These are phyloP conservation scores for Spilogale gracilis DNA, from an alignment of 2,113 vertebrate species.

Conservation along the genomic window DNA sequence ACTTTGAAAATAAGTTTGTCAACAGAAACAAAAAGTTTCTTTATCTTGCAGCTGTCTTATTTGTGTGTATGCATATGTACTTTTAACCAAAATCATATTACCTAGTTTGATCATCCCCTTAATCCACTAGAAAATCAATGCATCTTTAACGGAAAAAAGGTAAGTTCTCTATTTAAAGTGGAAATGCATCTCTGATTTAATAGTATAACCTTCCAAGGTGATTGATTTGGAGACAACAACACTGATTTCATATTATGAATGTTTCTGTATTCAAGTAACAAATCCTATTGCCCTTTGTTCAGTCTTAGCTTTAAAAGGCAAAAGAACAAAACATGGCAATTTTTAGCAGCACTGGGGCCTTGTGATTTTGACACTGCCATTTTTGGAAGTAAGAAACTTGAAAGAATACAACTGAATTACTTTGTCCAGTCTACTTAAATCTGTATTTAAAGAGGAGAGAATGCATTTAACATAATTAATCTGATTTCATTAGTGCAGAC, in stretches of 20 bases:
- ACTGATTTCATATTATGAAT: neutral
- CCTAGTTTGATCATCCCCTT: neutral
- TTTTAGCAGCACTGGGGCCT: neutral
- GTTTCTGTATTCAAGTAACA: neutral
- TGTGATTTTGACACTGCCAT: neutral
- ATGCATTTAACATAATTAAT: neutral
- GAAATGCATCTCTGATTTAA: neutral
- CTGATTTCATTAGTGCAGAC: neutral
- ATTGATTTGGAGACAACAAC: neutral
- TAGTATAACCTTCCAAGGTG: neutral
- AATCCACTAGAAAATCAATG: neutral
- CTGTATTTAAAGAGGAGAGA: neutral
- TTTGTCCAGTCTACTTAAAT: neutral
- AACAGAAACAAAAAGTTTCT: conserved; percentile 13
- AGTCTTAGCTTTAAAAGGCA: conserved; percentile 20
- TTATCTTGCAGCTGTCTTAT: conserved; percentile 10
- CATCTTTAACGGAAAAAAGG: neutral
- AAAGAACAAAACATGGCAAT: neutral
- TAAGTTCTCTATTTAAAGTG: neutral
- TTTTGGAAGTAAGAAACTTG: conserved; percentile 21
- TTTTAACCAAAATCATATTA: neutral
- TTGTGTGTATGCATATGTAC: neutral
- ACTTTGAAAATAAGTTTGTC: conserved; percentile 45
- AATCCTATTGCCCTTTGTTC: neutral
- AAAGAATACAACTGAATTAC: neutral